phyloP scores from a whole-genome alignment of 2,113 vertebrate genomes.

The Corythoichthys intestinalis region DNA sequence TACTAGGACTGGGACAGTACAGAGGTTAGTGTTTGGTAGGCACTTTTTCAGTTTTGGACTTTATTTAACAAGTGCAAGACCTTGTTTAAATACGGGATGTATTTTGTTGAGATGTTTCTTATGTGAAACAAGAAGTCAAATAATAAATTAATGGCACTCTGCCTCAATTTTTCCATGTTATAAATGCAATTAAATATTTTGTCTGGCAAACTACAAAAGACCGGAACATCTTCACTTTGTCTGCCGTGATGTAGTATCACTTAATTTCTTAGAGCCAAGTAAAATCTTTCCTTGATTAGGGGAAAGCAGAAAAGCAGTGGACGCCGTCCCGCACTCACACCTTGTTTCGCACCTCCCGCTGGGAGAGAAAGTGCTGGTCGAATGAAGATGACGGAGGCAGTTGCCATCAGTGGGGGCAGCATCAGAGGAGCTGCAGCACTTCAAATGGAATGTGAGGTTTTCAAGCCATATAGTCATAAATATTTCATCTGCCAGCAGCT shows the following conservation, averaged over 20 bases:
- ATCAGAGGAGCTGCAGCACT: constrained; percentile 68
- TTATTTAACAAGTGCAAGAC: too few relatives aligned
- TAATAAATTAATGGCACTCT: not conserved
- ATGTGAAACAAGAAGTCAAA: too few relatives aligned
- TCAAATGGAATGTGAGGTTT: constrained; percentile 71
- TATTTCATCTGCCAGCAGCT: constrained; percentile 75
- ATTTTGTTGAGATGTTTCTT: too few relatives aligned
- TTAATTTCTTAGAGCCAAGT: not conserved
- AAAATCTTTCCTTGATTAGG: constrained; percentile 45
- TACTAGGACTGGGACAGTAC: too few relatives aligned
- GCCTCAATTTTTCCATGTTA: not conserved
- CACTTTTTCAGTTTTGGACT: not conserved
- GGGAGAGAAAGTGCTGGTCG: constrained; percentile 44
- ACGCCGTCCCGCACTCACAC: constrained; percentile 26
- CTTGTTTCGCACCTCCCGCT: constrained; percentile 51
- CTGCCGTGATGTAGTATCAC: not conserved
- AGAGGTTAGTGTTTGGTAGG: too few relatives aligned
- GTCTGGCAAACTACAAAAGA: too few relatives aligned
- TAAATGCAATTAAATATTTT: not conserved
- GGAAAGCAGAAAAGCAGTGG: constrained; percentile 29
- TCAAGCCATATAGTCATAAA: constrained; percentile 73
- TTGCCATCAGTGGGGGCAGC: constrained; percentile 65
- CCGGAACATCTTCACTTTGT: not conserved
- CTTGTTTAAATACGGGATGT: too few relatives aligned
- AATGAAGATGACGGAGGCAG: constrained; percentile 54